Evolutionary conservation across 1,140 invertebrate genomes (phyloP), one percentile per base, ranked within the genome.

Genomic region (Saccostrea echinata): DNA sequence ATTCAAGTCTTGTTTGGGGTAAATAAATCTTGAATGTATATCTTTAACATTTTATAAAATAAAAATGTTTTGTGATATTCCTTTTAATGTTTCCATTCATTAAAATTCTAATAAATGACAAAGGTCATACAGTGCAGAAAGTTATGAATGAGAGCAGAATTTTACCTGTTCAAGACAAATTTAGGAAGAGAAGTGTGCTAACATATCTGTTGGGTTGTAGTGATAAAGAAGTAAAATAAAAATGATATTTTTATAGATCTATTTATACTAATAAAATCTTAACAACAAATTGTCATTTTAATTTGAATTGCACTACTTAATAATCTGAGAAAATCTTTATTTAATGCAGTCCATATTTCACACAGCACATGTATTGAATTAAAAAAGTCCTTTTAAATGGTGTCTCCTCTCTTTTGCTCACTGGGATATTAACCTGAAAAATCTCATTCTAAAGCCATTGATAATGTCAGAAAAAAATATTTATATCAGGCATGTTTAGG

Each of bases 391-490:
- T 9, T 76, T 30, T 76, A 76, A 76, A 76, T 30, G 27, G 68
- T 76, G 27, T 30, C 68, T 76, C 16, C 12, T 27, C 27, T 30
- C 24, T 76, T 76, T 16, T 76, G 24, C 30, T 76, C 27, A 12
- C 16, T 76, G 68, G 68, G 68, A 27, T 76, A 76, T 76, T 76
- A 76, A 76, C 68, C 68, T 76, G 68, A 76, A 76, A 76, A 76
- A 18, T 27, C 68, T 76, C 68, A 33, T 76, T 76, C 68, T 76
- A 33, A 76, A 76, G 68, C 27, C 68, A 76, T 76, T 76, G 27
- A 76, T 76, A 76, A 76, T 76, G 27, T 76, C 68, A 76, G 68
- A 76, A 76, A 76, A 76, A 30, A 76, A 76, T 76, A 76, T 76
- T 76, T 76, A 76, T 33, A 16, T 76, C 68, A 16, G 68, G 68